phyloP scores from a whole-genome alignment of 1,140 invertebrate genomes.

The Drosophila rhopaloa region DNA sequence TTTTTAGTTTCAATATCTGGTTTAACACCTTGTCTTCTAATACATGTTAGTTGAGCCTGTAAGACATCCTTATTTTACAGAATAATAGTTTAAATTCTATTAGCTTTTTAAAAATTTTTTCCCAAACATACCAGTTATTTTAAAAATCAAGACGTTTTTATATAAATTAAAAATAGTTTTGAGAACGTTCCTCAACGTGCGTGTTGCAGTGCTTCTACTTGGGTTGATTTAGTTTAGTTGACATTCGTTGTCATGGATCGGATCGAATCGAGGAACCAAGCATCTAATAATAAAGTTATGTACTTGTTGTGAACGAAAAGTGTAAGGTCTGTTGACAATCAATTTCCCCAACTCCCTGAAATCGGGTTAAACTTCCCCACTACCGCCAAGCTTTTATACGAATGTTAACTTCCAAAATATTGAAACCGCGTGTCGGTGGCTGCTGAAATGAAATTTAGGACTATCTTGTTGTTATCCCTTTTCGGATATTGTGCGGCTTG shows the following conservation, averaged over 20 bases:
- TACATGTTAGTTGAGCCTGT: too few species aligned
- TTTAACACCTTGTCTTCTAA: too few species aligned
- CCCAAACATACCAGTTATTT: too few species aligned
- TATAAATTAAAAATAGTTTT: neutral
- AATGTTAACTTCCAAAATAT: conserved; percentile 19
- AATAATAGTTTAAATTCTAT: too few species aligned
- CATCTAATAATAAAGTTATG: conserved; percentile 46
- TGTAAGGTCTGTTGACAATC: conserved; percentile 36
- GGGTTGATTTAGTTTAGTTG: conserved; percentile 30
- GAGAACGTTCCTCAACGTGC: conserved; percentile 4
- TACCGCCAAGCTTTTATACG: neutral
- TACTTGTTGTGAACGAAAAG: conserved; percentile 29
- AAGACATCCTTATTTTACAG: too few species aligned
- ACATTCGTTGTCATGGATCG: conserved; percentile 13
- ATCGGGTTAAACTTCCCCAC: conserved; percentile 3
- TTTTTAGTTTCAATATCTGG: too few species aligned
- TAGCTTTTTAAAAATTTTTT: too few species aligned
- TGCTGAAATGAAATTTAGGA: conserved; percentile 24
- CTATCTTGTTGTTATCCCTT: conserved; percentile 12
- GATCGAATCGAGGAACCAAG: conserved; percentile 6
- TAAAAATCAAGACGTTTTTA: too few species aligned
- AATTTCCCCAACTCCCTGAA: conserved; percentile 20
- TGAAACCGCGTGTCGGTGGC: conserved; percentile 15
- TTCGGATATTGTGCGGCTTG: conserved; percentile 23
- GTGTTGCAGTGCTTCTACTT: conserved; percentile 29